phyloP scores from a whole-genome alignment of 2,888 invertebrate genomes.

The Drosophila dives region DNA sequence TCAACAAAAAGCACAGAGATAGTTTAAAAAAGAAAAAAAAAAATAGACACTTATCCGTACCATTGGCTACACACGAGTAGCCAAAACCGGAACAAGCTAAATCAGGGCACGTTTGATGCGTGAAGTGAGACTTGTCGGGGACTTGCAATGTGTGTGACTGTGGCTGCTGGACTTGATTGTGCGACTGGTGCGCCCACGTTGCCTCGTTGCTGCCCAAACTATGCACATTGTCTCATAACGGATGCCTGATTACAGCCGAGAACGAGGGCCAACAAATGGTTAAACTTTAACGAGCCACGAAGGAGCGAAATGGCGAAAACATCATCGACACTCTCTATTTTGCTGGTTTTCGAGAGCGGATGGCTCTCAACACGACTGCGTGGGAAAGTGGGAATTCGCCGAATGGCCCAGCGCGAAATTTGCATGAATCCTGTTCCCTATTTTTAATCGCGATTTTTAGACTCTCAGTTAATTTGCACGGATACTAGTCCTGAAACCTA shows the following conservation, averaged over 20 bases:
- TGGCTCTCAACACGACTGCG: slow-evolving; percentile 52
- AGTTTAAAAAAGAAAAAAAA: slow-evolving; percentile 22
- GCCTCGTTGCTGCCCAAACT: slow-evolving; percentile 46
- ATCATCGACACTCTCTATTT: slow-evolving; percentile 25
- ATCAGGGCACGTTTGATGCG: slow-evolving; percentile 65
- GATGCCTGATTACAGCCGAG: slow-evolving; percentile 61
- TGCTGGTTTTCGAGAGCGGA: slow-evolving; percentile 23
- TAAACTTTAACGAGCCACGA: slow-evolving; percentile 63
- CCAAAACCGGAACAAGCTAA: slow-evolving; percentile 65
- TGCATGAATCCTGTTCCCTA: slow-evolving; percentile 27
- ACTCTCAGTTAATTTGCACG: neutral
- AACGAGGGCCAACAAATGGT: slow-evolving; percentile 61
- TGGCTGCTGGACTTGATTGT: slow-evolving; percentile 66
- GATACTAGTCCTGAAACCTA: neutral
- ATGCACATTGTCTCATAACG: slow-evolving; percentile 67
- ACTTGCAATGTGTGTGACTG: slow-evolving; percentile 65
- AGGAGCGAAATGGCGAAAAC: slow-evolving; percentile 36
- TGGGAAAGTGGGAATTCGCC: slow-evolving; percentile 50
- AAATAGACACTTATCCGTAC: slow-evolving; percentile 46
- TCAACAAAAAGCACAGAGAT: slow-evolving; percentile 22
- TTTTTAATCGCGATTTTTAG: slow-evolving; percentile 8
- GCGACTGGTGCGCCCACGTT: slow-evolving; percentile 55
- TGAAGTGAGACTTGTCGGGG: slow-evolving; percentile 60
- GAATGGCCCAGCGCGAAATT: slow-evolving; percentile 39
- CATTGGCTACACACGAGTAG: slow-evolving; percentile 60